phyloP scores from a whole-genome alignment of 2,113 vertebrate genomes.

The Clarias gariepinus region DNA sequence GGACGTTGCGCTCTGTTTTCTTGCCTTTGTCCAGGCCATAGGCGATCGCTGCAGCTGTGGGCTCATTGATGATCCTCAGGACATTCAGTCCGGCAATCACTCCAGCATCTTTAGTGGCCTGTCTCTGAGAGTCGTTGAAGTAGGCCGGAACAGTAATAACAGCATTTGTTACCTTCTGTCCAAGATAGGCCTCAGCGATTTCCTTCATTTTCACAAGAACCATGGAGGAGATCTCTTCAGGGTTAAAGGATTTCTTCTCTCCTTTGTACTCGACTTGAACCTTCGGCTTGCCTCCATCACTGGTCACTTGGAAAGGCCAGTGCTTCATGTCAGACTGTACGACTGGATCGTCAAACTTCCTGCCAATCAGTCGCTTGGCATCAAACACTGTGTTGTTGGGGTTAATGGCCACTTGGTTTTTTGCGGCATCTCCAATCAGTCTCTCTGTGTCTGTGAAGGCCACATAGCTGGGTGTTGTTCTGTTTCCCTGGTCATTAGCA shows the following conservation, averaged over 20 bases:
- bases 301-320: conserved; percentile 67
- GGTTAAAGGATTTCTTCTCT: conserved; percentile 62
- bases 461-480: conserved; percentile 85
- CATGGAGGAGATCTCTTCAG: conserved; percentile 68
- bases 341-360: conserved; percentile 67
- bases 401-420: conserved; percentile 86
- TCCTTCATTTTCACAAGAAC: no score
- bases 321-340: conserved; percentile 72
- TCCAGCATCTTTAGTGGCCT: conserved; percentile 18
- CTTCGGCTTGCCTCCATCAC: conserved; percentile 65
- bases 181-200: conserved; percentile 56
- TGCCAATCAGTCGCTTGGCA: conserved; percentile 41
- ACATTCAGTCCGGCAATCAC: no score
- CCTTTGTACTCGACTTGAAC: conserved; percentile 42
- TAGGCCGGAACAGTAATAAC: conserved; percentile 88
- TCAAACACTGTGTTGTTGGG: conserved; percentile 85
- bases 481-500: conserved; percentile 85
- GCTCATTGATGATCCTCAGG: no score
- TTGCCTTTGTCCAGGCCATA: conserved; percentile 87
- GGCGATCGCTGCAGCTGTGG: conserved; percentile 84
- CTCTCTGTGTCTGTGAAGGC: conserved; percentile 87
- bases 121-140: conserved; percentile 70
- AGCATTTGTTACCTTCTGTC: conserved; percentile 78
- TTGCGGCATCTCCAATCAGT: conserved; percentile 83
- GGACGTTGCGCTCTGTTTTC: conserved; percentile 79